A percentile compares a stretch with the other conserved stretches of the same genome.
Evolutionary conservation across 1,140 invertebrate species (phyloP).

Genomic region (Palaemon carinicauda): DNA sequence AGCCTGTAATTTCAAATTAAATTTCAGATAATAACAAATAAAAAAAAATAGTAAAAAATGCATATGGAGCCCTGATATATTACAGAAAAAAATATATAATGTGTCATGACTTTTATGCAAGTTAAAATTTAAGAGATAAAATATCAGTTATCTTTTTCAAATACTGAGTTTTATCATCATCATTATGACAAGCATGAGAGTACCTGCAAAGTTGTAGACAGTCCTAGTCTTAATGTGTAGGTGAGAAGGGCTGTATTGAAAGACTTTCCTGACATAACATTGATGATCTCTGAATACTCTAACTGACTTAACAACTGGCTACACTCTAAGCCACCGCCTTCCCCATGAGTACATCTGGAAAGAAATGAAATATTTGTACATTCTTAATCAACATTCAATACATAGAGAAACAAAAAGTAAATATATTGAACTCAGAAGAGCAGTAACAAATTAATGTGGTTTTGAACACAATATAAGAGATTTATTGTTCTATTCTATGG

Average conservation of each 20-base stretch:
- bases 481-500: no score
- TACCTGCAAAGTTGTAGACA: conserved; percentile 49
- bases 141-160: neutral
- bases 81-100: no score
- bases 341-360: conserved; percentile 39
- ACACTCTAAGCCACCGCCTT: conserved; percentile 50
- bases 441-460: no score
- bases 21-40: neutral
- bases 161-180: no score
- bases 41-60: neutral
- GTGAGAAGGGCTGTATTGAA: conserved; percentile 47
- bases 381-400: neutral
- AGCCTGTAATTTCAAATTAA: conserved; percentile 11
- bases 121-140: neutral
- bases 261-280: conserved; percentile 46
- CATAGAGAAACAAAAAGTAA: no score
- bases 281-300: conserved; percentile 50
- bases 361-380: neutral
- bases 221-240: conserved; percentile 44
- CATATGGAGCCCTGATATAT: no score
- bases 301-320: conserved; percentile 44
- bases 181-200: neutral
- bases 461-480: neutral
- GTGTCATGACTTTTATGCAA: neutral
- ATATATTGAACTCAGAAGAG: no score